Conservation (phyloP, 2,888 invertebrate species). For the Caenorhabditis imperialis region DNA sequence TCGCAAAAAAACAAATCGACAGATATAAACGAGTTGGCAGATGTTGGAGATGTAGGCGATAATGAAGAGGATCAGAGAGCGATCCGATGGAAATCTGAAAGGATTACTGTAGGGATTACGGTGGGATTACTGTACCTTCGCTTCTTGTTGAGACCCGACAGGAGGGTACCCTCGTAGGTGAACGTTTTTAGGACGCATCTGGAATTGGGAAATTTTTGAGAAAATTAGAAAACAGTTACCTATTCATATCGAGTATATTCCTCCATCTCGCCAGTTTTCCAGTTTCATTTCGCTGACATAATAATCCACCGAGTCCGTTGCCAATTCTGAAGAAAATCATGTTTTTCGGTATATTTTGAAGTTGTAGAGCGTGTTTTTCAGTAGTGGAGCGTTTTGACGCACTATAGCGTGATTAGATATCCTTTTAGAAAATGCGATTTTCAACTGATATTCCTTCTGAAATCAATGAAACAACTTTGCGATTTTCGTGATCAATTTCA, state of each 20-base stretch:
- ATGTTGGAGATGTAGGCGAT: slow-evolving; percentile 44
- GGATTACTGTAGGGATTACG: background rate
- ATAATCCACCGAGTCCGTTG: slow-evolving; percentile 33
- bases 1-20: slow-evolving; percentile 20
- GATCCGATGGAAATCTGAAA: slow-evolving; percentile 46
- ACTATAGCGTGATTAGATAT: too few species aligned
- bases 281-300: slow-evolving; percentile 44
- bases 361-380: too few species aligned
- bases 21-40: slow-evolving; percentile 39
- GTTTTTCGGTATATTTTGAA: too few species aligned
- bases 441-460: too few species aligned
- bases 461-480: too few species aligned
- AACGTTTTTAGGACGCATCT: slow-evolving; percentile 48
- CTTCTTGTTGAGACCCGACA: slow-evolving; percentile 41
- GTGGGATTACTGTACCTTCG: slow-evolving; percentile 16
- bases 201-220: background rate
- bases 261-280: slow-evolving; percentile 53
- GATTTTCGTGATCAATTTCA: too few species aligned
- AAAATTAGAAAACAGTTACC: slow-evolving; percentile 2
- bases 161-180: slow-evolving; percentile 44
- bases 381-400: too few species aligned
- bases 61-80: slow-evolving; percentile 43
- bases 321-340: slow-evolving; percentile 39
- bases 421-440: too few species aligned
- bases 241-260: slow-evolving; percentile 51